Percentiles rank a stretch among this genome's conserved stretches.
Evolutionary conservation across 1,140 invertebrate genomes (phyloP).

Genomic region (Lucilia cuprina): DNA sequence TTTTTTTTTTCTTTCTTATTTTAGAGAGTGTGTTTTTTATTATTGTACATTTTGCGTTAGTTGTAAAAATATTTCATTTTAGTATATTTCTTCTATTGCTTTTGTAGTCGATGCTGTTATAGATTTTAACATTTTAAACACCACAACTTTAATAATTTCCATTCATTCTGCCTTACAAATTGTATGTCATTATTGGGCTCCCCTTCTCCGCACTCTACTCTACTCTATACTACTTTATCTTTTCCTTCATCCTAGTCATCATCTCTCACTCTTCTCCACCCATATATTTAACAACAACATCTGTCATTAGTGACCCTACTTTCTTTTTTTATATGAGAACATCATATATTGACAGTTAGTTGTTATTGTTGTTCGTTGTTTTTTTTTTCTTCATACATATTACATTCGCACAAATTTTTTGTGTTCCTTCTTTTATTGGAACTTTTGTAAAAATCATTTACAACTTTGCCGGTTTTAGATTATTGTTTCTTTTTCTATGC

Average conservation of each 20-base stretch:
- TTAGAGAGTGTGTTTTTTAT: not conserved
- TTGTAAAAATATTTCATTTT: constrained; percentile 11
- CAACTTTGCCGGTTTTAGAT: not conserved
- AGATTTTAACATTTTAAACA: not conserved
- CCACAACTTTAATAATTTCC: not conserved
- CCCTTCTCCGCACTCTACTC: not conserved
- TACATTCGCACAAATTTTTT: not conserved
- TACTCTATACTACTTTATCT: not conserved
- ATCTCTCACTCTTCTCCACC: not conserved
- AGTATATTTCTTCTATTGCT: not conserved
- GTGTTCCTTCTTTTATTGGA: not conserved
- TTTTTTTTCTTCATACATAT: not conserved
- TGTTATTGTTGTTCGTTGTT: not conserved
- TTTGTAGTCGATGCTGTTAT: not conserved
- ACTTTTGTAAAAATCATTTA: not conserved
- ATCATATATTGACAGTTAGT: not conserved
- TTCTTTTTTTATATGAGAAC: not conserved
- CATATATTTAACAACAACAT: not conserved
- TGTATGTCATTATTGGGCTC: not conserved
- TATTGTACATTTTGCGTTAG: not conserved
- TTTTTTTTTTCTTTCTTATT: constrained; percentile 17
- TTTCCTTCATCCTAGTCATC: not conserved
- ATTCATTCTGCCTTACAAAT: not conserved
- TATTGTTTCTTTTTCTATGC: not conserved
- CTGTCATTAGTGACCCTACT: constrained; percentile 8